Base-by-base conservation (phyloP, 2,113 vertebrate genomes). In the Podarcis cretensis region DNA sequence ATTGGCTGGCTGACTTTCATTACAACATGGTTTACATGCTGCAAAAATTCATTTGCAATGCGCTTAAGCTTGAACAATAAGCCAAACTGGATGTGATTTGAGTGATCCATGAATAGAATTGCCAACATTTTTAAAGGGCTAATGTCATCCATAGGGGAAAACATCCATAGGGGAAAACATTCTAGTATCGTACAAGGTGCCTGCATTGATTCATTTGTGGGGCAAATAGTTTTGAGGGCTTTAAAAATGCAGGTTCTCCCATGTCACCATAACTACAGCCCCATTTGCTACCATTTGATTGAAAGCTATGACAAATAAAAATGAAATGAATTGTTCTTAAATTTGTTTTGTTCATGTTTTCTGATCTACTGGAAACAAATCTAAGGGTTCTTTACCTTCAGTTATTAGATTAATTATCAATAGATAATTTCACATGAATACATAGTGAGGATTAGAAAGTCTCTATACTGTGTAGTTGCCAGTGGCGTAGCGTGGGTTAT, bases 11-110 rank as follows among this genome's bases (percentile, higher is more conserved):
- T 66, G 30, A 74, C 92, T 83, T 48, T 83, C 88, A 54, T 59
- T 84, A 83, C 20, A 87, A 1, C 88, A 75, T 59, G 4, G 77
- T 87, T 43, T 54, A 0, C 68, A 30, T 78, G 91, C 93, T 85
- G 43, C 54, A 87, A 90, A 57, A 57, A 48, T 83, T 81, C 7
- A 30, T 1, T 20, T 89, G 4, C 87, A 87, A 86, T 89, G 81
- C 57, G 68, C 0, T 1, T 89, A 59, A 32, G 25, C 71, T 65
- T 81, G 86, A 75, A 69, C 20, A 25, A 14, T 54, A n/a, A 69
- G 10, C 37, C n/a, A 23, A 54, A 68, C 43, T 79, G 32, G 27
- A 37, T 30, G 16, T 43, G 57, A n/a, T 65, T 25, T 1, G 27
- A 21, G 21, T 35, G 27, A 63, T 40, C 71, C 25, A 37, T 35